phyloP scores from a whole-genome alignment of 2,113 vertebrate genomes.

The Scomber japonicus region DNA sequence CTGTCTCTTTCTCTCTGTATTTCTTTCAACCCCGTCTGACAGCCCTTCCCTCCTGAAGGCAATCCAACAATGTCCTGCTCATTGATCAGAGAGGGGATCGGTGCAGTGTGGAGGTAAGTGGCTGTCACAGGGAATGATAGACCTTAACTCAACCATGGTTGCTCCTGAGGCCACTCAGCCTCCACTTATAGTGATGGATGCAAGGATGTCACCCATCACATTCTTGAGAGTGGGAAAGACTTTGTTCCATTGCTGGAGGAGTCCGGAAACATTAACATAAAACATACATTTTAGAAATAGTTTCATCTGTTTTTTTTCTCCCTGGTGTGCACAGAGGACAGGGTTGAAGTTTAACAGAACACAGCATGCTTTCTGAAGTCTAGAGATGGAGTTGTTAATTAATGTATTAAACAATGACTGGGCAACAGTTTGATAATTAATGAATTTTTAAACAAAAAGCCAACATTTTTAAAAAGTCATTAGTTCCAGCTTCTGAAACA shows the following conservation, averaged over 20 bases:
- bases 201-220: slow-evolving; percentile 64
- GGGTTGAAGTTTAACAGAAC: neutral
- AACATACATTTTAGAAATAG: slow-evolving; percentile 13
- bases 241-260: slow-evolving; percentile 41
- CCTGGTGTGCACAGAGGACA: neutral
- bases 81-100: slow-evolving; percentile 73
- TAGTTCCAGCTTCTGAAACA: neutral
- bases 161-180: slow-evolving; percentile 73
- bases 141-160: slow-evolving; percentile 74
- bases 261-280: slow-evolving; percentile 41
- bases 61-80: slow-evolving; percentile 74
- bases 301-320: slow-evolving; percentile 9
- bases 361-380: neutral
- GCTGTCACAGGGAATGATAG: slow-evolving; percentile 76
- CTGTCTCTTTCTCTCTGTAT: slow-evolving; percentile 26
- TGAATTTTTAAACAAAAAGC: neutral
- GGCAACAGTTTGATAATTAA: too few relatives aligned
- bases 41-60: slow-evolving; percentile 56
- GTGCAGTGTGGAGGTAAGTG: slow-evolving; percentile 78
- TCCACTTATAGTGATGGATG: slow-evolving; percentile 77
- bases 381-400: neutral
- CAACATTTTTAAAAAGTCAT: neutral
- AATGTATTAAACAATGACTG: neutral
- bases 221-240: slow-evolving; percentile 50
- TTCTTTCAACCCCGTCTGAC: slow-evolving; percentile 42